Evolutionary conservation across 2,113 vertebrate genomes (phyloP).

Genomic region (Mesembrinibis cayennensis): DNA sequence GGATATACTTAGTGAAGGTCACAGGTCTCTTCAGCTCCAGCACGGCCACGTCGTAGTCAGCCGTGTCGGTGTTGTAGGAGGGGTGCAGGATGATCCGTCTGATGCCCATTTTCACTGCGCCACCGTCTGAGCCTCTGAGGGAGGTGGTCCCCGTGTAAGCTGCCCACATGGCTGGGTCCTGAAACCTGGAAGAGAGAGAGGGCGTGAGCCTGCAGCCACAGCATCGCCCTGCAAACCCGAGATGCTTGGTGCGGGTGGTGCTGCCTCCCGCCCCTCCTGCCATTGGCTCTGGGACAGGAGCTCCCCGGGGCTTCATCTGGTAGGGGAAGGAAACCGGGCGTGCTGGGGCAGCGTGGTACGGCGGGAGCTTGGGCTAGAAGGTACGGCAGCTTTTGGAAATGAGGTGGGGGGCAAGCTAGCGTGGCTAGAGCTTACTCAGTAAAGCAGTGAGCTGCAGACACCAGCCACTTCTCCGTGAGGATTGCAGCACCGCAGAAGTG

Average conservation of each 20-base stretch:
- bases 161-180: conserved; percentile 80
- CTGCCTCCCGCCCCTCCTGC: background rate
- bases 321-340: accelerated
- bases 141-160: conserved; percentile 81
- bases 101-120: conserved; percentile 73
- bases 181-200: conserved; percentile 55
- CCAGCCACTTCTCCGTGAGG: conserved; percentile 82
- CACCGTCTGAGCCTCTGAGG: conserved; percentile 69
- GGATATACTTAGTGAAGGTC: conserved; percentile 79
- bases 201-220: background rate
- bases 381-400: accelerated
- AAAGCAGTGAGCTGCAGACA: conserved; percentile 95
- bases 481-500: conserved; percentile 91
- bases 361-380: background rate
- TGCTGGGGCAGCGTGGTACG: background rate
- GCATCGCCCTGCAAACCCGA: background rate
- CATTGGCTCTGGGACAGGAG: background rate
- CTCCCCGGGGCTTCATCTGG: background rate
- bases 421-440: conserved; percentile 73
- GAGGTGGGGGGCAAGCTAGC: accelerated
- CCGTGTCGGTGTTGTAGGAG: conserved; percentile 78
- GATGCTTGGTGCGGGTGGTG: accelerated
- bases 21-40: conserved; percentile 84
- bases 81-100: conserved; percentile 81
- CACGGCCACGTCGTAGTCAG: conserved; percentile 86